Conservation (phyloP, 2,113 vertebrate species). For the Daboia siamensis region DNA sequence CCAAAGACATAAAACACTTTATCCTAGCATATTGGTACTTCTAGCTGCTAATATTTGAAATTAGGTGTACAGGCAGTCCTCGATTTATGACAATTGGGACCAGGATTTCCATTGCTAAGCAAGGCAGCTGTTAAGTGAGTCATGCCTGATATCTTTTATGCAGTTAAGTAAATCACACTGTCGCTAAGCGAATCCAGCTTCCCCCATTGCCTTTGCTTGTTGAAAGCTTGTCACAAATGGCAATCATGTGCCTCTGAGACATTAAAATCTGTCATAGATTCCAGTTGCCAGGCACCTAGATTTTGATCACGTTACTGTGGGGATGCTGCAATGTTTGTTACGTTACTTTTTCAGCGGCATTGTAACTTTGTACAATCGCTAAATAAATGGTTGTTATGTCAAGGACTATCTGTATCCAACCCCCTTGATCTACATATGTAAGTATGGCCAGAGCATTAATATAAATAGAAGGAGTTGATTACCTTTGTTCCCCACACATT, state of each 20-base stretch:
- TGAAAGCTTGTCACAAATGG: background rate
- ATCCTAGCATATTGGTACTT: background rate
- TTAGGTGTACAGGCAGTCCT: background rate
- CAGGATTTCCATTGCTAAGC: background rate
- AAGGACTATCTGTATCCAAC: background rate
- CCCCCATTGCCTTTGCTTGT: background rate
- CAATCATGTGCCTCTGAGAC: background rate
- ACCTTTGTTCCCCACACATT: conserved; percentile 78
- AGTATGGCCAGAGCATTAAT: background rate
- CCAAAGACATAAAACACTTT: background rate
- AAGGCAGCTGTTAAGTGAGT: background rate
- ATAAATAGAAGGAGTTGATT: background rate
- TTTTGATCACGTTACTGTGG: background rate
- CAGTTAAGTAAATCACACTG: background rate
- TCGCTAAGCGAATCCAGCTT: background rate
- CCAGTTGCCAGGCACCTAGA: background rate
- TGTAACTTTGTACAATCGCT: background rate
- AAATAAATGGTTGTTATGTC: background rate
- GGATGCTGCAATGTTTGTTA: background rate
- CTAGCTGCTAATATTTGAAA: background rate
- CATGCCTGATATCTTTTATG: background rate
- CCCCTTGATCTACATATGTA: background rate
- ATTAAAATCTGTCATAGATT: background rate
- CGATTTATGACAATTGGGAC: background rate
- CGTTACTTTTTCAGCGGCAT: background rate